Evolutionary conservation across 2,113 vertebrate genomes (phyloP).

Genomic region (Poeciliopsis prolifica): DNA sequence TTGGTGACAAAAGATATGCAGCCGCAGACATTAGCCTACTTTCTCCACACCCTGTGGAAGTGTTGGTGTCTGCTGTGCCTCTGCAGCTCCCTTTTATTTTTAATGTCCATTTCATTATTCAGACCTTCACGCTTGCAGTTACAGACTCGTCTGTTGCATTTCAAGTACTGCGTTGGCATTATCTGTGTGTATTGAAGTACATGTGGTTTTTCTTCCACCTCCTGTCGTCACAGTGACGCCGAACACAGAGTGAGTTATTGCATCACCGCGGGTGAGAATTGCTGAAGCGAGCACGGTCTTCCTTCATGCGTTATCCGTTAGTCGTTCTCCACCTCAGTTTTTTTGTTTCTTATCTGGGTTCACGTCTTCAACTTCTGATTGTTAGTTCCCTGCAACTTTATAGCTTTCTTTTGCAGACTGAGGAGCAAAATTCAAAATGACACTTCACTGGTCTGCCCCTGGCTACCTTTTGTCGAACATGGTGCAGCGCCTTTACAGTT

Average conservation of each 20-base stretch:
- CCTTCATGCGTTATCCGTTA: conserved; percentile 38
- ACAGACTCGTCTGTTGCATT: conserved; percentile 43
- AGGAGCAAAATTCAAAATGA: conserved; percentile 38
- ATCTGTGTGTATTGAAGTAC: not conserved
- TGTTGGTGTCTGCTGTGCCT: conserved; percentile 54
- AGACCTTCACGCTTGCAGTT: conserved; percentile 56
- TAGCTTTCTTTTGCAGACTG: conserved; percentile 35
- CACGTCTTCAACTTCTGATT: conserved; percentile 12
- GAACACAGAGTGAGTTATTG: conserved; percentile 55
- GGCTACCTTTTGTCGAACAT: conserved; percentile 35
- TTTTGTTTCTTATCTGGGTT: not conserved
- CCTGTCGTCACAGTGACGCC: conserved; percentile 36
- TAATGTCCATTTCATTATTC: conserved; percentile 72
- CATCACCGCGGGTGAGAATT: conserved; percentile 42
- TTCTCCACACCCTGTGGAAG: conserved; percentile 36
- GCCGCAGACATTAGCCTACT: conserved; percentile 51
- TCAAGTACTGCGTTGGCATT: conserved; percentile 11
- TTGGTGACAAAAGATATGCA: conserved; percentile 43
- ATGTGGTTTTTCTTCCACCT: conserved; percentile 9
- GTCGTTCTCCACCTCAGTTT: conserved; percentile 3
- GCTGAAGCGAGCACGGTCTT: conserved; percentile 45
- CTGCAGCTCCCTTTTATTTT: conserved; percentile 61
- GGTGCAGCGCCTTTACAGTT: conserved; percentile 9
- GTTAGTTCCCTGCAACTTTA: conserved; percentile 22
- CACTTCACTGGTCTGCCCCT: conserved; percentile 1